phyloP scores from a whole-genome alignment of 1,140 invertebrate genomes.

The Diploscapter pachys region DNA sequence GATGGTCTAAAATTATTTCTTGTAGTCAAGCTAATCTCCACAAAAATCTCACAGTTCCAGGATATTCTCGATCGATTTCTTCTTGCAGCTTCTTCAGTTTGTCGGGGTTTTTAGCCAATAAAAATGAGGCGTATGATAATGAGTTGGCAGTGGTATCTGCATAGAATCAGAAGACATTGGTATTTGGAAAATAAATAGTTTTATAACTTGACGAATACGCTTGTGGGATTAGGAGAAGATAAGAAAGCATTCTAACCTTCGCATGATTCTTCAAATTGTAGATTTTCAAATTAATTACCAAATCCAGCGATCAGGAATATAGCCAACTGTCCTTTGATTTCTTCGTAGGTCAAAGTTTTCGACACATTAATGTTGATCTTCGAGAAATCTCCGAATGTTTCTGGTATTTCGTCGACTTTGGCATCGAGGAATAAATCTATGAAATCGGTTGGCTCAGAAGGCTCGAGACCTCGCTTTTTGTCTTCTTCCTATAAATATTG shows the following conservation, averaged over 20 bases:
- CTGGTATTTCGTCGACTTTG: background rate
- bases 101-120: slow-evolving; percentile 60
- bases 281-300: slow-evolving; percentile 21
- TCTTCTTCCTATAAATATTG: slow-evolving; percentile 3
- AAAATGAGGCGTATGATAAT: slow-evolving; percentile 59
- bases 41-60: background rate
- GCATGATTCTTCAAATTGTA: too few relatives aligned
- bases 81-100: slow-evolving; percentile 59
- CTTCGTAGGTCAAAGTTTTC: slow-evolving; percentile 3
- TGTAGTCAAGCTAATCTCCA: slow-evolving; percentile 7
- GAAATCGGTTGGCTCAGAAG: slow-evolving; percentile 23
- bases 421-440: slow-evolving; percentile 31
- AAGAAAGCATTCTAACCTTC: too few relatives aligned
- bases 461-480: slow-evolving; percentile 8
- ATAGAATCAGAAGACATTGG: too few relatives aligned
- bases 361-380: slow-evolving; percentile 15
- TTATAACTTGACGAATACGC: too few relatives aligned
- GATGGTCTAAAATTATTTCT: slow-evolving; percentile 1
- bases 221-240: too few relatives aligned
- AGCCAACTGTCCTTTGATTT: slow-evolving; percentile 22
- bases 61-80: slow-evolving; percentile 51
- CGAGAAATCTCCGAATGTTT: background rate
- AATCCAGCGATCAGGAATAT: slow-evolving; percentile 62
- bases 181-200: too few relatives aligned
- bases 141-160: slow-evolving; percentile 60